Base-by-base conservation (phyloP, 2,888 invertebrate species). In the Temnothorax rugatulus region DNA sequence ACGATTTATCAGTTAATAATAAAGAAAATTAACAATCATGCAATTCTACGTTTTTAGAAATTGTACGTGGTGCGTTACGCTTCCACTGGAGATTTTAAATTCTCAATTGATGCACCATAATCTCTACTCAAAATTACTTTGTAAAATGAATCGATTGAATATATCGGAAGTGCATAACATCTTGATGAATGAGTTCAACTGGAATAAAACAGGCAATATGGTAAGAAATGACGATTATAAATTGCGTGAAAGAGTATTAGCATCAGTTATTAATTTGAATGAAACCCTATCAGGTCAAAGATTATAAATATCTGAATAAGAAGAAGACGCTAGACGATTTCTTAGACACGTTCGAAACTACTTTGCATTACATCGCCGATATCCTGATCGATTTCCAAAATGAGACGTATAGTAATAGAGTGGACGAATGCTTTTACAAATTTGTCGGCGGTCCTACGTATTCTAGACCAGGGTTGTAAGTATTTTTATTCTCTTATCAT, bases 151-250 rank as follows among this genome's bases (percentile, higher is more conserved):
- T 50, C 89, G 93, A n/a, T 93, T 96, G 94, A 93, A 91, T 66
- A 87, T 95, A 29, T 93, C 94, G 0, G 95, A 95, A 1, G 91
- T 96, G 0, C 94, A 95, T 82, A 90, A 92, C 13, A 91, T 94
- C 0, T 90, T 96, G 25, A 94, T 95, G 82, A 95, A 95, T 34
- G 95, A 96, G 86, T 96, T 96, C 91, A 95, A 96, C 82, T 96
- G 96, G 96, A 96, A 96, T 82, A 96, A 96, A 95, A 95, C 96
- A 0, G 91, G 95, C 21, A 94, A 89, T 83, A 96, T 96, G 95
- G 96, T 96, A 85, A 85, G 83, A 18, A 73, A 61, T 21, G 5
- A 63, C 11, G 21, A 34, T 8, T 61, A 59, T n/a, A 59, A 52
- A 47, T 29, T 59, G 15, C 34, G 2, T 9, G 15, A 15, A 47